Evolutionary conservation across 2,888 invertebrate species (phyloP).

Genomic region (Lasioglossum oenotherae): DNA sequence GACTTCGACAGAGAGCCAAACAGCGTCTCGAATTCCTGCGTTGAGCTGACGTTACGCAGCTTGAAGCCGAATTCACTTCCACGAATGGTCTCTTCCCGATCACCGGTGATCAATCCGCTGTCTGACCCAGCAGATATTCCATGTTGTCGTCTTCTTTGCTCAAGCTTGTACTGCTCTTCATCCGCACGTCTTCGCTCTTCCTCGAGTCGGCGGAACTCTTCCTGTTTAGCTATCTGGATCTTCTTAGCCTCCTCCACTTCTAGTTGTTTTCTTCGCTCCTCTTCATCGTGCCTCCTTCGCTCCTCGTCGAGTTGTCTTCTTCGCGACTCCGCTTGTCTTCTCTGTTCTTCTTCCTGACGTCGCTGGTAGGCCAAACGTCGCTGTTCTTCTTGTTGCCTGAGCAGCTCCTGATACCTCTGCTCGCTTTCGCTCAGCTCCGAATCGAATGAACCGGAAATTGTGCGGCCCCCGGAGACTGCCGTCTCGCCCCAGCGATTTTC

Average conservation of each 20-base stretch:
- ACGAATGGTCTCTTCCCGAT: constrained; percentile 74
- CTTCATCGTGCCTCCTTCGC: constrained; percentile 54
- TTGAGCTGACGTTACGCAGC: constrained; percentile 71
- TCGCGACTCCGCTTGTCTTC: constrained; percentile 43
- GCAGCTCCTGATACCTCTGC: constrained; percentile 42
- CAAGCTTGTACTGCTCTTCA: constrained; percentile 72
- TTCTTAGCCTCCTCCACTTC: constrained; percentile 38
- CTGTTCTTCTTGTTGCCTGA: constrained; percentile 52
- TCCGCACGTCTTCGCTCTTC: constrained; percentile 19
- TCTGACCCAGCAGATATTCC: constrained; percentile 45
- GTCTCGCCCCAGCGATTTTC: constrained; percentile 56
- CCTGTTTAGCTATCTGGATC: constrained; percentile 12
- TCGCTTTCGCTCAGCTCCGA: constrained; percentile 31
- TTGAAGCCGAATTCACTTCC: constrained; percentile 67
- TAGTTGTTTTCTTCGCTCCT: constrained; percentile 41
- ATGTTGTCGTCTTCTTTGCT: constrained; percentile 67
- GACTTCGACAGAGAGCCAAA: constrained; percentile 72
- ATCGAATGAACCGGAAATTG: constrained; percentile 5
- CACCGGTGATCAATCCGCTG: constrained; percentile 70
- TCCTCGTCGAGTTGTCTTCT: constrained; percentile 36
- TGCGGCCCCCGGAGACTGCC: constrained; percentile 15
- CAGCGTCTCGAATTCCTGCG: constrained; percentile 72
- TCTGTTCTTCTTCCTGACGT: constrained; percentile 46
- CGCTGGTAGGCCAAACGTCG: constrained; percentile 24
- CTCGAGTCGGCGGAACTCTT: neutral